A percentile compares a stretch with the other conserved stretches of the same genome.
These are phyloP conservation scores for Chalcosyrphus nemorum DNA, from an alignment of 2,888 invertebrate genomes.

Conservation along the genomic window DNA sequence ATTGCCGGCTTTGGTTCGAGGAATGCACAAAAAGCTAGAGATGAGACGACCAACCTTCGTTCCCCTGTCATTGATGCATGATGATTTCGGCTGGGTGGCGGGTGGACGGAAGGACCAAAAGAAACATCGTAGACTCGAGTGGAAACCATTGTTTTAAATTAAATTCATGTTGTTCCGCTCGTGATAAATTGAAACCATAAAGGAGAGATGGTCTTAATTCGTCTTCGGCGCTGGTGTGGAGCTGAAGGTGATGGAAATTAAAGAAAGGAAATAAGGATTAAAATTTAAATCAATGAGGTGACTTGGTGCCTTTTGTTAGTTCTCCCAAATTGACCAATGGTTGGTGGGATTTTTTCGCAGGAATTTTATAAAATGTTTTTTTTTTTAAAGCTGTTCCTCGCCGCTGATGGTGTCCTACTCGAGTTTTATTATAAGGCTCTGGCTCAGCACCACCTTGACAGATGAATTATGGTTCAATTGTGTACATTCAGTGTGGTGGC, in stretches of 20 bases:
- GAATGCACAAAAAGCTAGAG: constrained; percentile 50
- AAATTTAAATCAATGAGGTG: constrained; percentile 41
- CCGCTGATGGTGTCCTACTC: too few species aligned
- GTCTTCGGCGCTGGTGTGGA: constrained; percentile 9
- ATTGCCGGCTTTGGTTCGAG: constrained; percentile 65
- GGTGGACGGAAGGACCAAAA: too few species aligned
- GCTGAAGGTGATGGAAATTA: constrained; percentile 41
- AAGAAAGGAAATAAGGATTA: constrained; percentile 24
- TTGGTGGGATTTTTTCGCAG: not conserved
- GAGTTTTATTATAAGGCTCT: not conserved
- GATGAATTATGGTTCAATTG: constrained; percentile 70
- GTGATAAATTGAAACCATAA: constrained; percentile 69
- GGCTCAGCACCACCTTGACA: constrained; percentile 34
- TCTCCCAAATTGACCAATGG: not conserved
- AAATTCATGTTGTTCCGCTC: constrained; percentile 64
- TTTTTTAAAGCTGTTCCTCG: not conserved
- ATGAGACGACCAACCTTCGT: not conserved
- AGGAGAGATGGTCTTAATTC: constrained; percentile 54
- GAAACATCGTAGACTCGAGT: constrained; percentile 3
- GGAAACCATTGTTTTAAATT: constrained; percentile 66
- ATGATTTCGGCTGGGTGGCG: constrained; percentile 29
- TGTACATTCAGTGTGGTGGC: constrained; percentile 4
- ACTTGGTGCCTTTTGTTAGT: too few species aligned
- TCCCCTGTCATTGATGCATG: constrained; percentile 63
- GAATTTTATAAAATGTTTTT: not conserved